Base-by-base conservation (phyloP, 2,888 invertebrate genomes). In the Xestia ashworthii region DNA sequence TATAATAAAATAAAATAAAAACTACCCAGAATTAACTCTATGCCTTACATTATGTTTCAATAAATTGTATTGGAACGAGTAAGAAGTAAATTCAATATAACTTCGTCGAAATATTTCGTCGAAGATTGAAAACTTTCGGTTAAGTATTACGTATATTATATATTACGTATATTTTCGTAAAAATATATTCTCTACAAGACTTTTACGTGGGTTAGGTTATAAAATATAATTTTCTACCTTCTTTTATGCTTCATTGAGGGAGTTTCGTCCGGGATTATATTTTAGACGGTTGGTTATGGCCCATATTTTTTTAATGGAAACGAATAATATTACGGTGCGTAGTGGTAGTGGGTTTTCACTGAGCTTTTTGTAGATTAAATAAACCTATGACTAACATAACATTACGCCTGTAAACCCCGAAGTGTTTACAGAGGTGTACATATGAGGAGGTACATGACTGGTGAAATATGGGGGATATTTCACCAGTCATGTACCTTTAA, bases 281-380 rank as follows among this genome's bases (percentile, higher is more conserved):
- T 71, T 80, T 81, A 48, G 50, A 41, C 65, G 11, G 22, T 68
- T 58, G 46, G 44, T 74, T 74, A 84, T 6, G 38, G 32, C n/a
- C 38, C 55, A 71, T 82, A 46, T 6, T 38, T 71, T 84, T 84
- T 81, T 80, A n/a, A 84, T 71, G 67, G 62, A 46, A 70, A 46
- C 44, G 38, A 53, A 75, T 66, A 66, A 46, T 58, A 25, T 25
- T 22, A 76, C 46, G 38, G 5, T 41, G 74, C 38, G 38, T 65
- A 11, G 8, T 62, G 32, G 8, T 41, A 64, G 41, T 58, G 4
- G n/a, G 12, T 73, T 73, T 73, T 58, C 38, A 32, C 44, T 44
- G 3, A 25, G 4, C 3, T 44, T 73, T 82, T 72, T 58, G 16
- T 46, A 3, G 5, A 25, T 38, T 1, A 19, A 44, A 0, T 64